Base-by-base conservation (phyloP, 23 tunicate genomes). In the Trididemnum miniatum region DNA sequence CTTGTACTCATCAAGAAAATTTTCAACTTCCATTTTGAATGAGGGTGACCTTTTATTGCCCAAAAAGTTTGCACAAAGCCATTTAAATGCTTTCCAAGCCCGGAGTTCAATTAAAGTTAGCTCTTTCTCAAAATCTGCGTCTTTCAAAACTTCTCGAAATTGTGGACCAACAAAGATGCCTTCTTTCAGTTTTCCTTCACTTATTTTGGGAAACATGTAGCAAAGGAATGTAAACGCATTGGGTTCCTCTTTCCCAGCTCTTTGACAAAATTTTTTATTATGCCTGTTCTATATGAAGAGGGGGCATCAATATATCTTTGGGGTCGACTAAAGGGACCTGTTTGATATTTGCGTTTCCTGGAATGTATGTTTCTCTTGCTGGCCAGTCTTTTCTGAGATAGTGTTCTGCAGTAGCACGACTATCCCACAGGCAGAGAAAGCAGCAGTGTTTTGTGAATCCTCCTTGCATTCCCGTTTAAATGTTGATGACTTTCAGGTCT, bases 381-480 rank as follows among this genome's bases (percentile, higher is more conserved):
- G 74, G 84, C 84, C 76, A 80, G 34, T 64, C 84, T 65, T 30
- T 65, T 64, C 60, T 65, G 34, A 39, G 59, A 65, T 80, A 80
- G 59, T 80, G 84, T 28, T 80, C 75, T 65, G 60, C 65, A 54
- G 67, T 77, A 77, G 82, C 82, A 80, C 84, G 84, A 65, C 84
- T 80, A 38, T 65, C 75, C 76, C 76, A 80, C 23, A 65, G 59
- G 29, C 84, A 65, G 64, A 80, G 65, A 54, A 80, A 80, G 84
- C 84, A 80, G 75, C 74, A 64, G 76, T 80, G 59, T 65, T 64
- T 65, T n/a, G 84, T 65, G 60, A 64, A 80, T 36, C 37, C 67
- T 74, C 31, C 66, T 36, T 77, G 67, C 84, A 80, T 64, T 65
- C 33, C 34, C 84, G 65, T 64, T 40, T 34, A 39, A 65, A 65